These are phyloP conservation scores for Ischnura elegans DNA, from an alignment of 2,888 invertebrate genomes.

Conservation along the genomic window DNA sequence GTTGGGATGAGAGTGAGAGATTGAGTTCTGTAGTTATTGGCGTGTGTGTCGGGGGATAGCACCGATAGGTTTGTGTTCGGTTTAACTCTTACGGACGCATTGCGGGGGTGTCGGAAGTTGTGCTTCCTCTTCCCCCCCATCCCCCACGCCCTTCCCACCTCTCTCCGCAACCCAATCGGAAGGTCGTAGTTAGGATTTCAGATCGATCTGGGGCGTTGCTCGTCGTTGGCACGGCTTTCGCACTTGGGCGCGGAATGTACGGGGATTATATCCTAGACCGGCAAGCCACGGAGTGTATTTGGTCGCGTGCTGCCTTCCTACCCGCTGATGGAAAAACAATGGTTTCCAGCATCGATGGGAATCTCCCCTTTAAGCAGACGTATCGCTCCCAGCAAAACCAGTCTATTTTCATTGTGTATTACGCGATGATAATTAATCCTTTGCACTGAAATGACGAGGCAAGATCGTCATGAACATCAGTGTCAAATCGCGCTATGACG, in stretches of 20 bases:
- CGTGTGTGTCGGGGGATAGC: background rate
- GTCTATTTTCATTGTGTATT: no score
- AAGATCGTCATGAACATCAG: no score
- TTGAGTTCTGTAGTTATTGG: conserved; percentile 20
- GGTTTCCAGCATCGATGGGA: no score
- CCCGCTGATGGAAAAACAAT: background rate
- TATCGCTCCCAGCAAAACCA: no score
- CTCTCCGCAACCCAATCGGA: no score
- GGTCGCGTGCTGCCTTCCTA: background rate
- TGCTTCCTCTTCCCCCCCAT: no score
- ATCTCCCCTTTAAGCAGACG: no score
- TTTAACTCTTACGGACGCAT: background rate
- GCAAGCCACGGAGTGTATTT: background rate
- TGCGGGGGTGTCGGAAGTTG: background rate
- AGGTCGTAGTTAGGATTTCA: background rate
- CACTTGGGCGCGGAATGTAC: background rate
- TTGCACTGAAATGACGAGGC: no score
- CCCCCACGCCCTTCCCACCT: no score
- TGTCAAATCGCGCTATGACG: no score
- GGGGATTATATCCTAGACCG: background rate
- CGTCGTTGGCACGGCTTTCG: background rate
- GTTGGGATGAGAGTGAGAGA: background rate
- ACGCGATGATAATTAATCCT: no score
- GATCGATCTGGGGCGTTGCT: background rate
- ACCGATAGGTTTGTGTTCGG: background rate